These are phyloP conservation scores for Cydia splendana DNA, from an alignment of 1,140 invertebrate species.

Conservation along the genomic window DNA sequence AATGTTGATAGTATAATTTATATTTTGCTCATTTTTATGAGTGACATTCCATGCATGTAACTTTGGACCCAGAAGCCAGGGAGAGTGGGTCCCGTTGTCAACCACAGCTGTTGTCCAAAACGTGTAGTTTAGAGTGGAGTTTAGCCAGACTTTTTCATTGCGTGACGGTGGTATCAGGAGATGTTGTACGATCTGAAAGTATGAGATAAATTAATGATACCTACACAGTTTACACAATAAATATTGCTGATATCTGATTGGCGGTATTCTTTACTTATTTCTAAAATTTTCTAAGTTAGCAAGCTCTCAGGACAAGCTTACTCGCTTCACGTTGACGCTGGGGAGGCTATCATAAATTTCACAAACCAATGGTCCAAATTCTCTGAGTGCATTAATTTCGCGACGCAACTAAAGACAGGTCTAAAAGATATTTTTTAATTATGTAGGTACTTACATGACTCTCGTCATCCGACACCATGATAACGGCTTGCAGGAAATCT, in stretches of 20 bases:
- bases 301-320: too few species aligned
- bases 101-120: constrained; percentile 11
- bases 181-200: background rate
- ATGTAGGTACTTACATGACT: background rate
- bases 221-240: too few species aligned
- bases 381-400: too few species aligned
- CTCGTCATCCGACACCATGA: constrained; percentile 4
- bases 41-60: background rate
- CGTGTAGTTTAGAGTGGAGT: background rate
- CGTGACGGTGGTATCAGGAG: background rate
- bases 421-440: background rate
- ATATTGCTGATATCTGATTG: too few species aligned
- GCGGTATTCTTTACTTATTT: too few species aligned
- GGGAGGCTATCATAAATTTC: too few species aligned
- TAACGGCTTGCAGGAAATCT: constrained; percentile 1
- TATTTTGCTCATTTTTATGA: constrained; percentile 34
- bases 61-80: constrained; percentile 7
- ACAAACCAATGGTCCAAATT: too few species aligned
- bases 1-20: constrained; percentile 43
- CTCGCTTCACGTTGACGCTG: too few species aligned
- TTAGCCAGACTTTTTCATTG: background rate
- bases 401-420: too few species aligned
- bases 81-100: background rate
- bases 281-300: too few species aligned
- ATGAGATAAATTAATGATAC: too few species aligned